A percentile compares a stretch with the other conserved stretches of the same genome.
Conservation (phyloP, 2,797 vertebrate genomes). For the Novumbra hubbsi region DNA sequence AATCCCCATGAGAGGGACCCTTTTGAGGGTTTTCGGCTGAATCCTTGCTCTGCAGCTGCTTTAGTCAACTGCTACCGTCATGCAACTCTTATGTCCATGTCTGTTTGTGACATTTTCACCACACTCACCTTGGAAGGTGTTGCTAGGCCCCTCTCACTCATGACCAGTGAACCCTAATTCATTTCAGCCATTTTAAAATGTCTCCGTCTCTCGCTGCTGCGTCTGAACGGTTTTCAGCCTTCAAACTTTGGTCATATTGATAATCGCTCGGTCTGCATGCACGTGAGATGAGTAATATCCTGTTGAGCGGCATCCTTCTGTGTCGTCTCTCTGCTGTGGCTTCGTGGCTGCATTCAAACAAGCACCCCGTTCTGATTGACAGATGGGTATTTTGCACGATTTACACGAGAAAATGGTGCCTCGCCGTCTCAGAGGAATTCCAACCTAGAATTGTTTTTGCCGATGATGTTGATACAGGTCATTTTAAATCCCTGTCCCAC, state of each 20-base stretch:
- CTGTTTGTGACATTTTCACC: conserved; percentile 9
- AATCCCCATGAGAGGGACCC: not conserved
- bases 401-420: not conserved
- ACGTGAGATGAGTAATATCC: not conserved
- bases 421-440: too few species aligned
- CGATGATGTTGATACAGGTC: too few species aligned
- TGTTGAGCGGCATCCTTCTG: not conserved
- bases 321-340: not conserved
- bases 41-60: not conserved
- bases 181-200: not conserved
- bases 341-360: not conserved
- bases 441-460: too few species aligned
- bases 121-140: conserved; percentile 21
- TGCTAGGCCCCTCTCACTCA: not conserved
- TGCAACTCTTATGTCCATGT: conserved; percentile 9
- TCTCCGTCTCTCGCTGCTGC: not conserved
- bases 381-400: too few species aligned
- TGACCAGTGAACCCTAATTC: not conserved
- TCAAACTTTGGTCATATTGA: not conserved
- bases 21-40: not conserved
- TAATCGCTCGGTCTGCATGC: not conserved
- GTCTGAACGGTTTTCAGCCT: not conserved
- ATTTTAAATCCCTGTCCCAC: too few species aligned
- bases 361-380: too few species aligned
- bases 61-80: not conserved